Base-by-base conservation (phyloP, 2,113 vertebrate species). In the Smithornis capensis region DNA sequence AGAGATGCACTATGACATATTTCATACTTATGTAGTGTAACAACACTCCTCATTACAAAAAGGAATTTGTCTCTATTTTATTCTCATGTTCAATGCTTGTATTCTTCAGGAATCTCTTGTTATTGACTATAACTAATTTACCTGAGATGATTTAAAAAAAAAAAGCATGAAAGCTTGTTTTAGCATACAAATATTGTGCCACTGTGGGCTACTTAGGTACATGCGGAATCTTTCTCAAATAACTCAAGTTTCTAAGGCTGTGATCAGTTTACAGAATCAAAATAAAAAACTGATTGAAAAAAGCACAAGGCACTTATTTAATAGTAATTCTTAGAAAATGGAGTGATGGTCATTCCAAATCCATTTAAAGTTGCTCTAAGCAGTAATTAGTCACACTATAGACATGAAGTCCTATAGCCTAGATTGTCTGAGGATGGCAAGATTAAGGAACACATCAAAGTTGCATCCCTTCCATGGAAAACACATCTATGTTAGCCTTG, bases 251-350 rank as follows among this genome's bases (percentile, higher is more conserved):
- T 85, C 91, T 95, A 95, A 94, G 92, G 87, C 92, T 95, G 37
- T 37, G 63, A 73, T 81, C 78, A 56, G 49, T 59, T 47, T 81
- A 88, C 52, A 85, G 81, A 78, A 60, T 56, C 57, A 88, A 94
- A 93, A 64, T 49, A 75, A 95, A 96, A 55, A 37, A 63, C 47
- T 92, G 90, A 94, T 16, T 95, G 92, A 88, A 77, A 55, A 93
- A 86, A 97, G 83, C 90, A 96, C 89, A 97, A 97, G 96, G 96
- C 97, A 97, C 96, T 97, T 96, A 64, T 89, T 96, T 75, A 83
- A 77, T 71, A 93, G 74, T 56, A 93, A 40, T 53, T 57, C 86
- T 91, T 90, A 80, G 79, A 90, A 93, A 84, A 94, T 2, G 37
- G 81, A 95, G 42, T 27, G 38, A 74, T 87, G 79, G 90, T 90